Base-by-base conservation (phyloP, 2,113 vertebrate genomes). In the Sula dactylatra region DNA sequence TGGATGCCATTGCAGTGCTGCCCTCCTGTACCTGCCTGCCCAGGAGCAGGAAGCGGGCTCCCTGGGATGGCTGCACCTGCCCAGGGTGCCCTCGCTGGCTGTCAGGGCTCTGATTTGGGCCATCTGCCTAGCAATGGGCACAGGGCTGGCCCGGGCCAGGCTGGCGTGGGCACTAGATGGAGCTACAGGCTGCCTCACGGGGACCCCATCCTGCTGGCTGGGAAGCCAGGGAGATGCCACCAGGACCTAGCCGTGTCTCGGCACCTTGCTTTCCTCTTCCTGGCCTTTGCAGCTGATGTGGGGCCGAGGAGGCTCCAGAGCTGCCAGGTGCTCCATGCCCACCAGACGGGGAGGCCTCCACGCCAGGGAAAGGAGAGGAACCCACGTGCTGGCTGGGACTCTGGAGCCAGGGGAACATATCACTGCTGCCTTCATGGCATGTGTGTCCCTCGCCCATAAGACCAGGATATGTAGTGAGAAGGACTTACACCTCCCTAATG, bases 111-210 rank as follows among this genome's bases (percentile, higher is more conserved):
- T 16, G 36, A 7, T 80, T 55, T 16, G 54, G 58, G 26, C 20
- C 13, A 5, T 38, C 32, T 20, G 62, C n/a, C 10, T 58, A 40
- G 71, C 52, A 13, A 2, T 9, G 83, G 25, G 36, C 77, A 66
- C 86, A 24, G 64, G 42, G 58, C 54, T 67, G 66, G 59, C 27
- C 34, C 3, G 10, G 44, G 20, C 21, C 3, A 2, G 54, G 62
- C 42, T 40, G 32, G 13, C 64, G 2, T 5, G 13, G 67, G 72
- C 95, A 54, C 94, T 94, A 96, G 96, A 62, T 95, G 96, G 96
- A 96, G 96, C 88, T 69, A 86, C 80, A 95, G 86, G 80, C 92
- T 97, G 80, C 64, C 54, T 78, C 90, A 58, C 50, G 14, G 62
- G 80, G 18, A 42, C 42, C 27, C 27, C 70, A 14, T 52, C 38